Evolutionary conservation across 2,113 vertebrate species (phyloP).

Genomic region (Cyprinus carpio): DNA sequence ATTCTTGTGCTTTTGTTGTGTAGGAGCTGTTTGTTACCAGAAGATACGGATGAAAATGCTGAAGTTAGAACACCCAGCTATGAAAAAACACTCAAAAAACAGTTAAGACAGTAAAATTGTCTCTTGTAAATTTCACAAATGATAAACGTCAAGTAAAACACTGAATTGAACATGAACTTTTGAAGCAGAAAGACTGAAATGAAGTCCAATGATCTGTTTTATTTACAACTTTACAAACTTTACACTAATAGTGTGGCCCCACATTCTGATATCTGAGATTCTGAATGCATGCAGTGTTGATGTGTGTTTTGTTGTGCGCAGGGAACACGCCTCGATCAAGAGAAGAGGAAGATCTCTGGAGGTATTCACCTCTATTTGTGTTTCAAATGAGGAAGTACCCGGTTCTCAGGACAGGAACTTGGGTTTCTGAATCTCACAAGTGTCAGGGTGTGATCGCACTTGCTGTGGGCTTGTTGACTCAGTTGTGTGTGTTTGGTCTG

Average conservation of each 20-base stretch:
- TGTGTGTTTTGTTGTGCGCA: constrained; percentile 38
- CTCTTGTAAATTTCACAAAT: neutral
- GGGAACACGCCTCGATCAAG: constrained; percentile 57
- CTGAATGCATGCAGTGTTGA: neutral
- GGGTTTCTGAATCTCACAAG: neutral
- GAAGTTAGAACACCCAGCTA: constrained; percentile 72
- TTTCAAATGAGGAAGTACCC: neutral
- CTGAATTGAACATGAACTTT: too few relatives aligned
- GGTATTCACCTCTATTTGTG: constrained; percentile 43
- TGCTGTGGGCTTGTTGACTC: neutral
- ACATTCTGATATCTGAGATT: neutral
- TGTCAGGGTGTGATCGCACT: constrained; percentile 4
- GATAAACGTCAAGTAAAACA: too few relatives aligned
- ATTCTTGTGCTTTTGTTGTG: constrained; percentile 7
- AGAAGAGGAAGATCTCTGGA: constrained; percentile 62
- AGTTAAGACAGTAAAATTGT: constrained; percentile 69
- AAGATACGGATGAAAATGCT: constrained; percentile 74
- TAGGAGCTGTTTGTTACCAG: constrained; percentile 78
- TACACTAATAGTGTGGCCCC: neutral
- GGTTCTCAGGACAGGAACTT: neutral
- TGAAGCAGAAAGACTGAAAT: too few relatives aligned
- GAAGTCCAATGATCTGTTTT: too few relatives aligned
- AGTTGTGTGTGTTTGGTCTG: neutral
- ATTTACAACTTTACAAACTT: neutral
- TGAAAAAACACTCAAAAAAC: constrained; percentile 76